A percentile compares a stretch with the other conserved stretches of the same genome.
Evolutionary conservation across 2,113 vertebrate genomes (phyloP).

Genomic region (Pachyramphus minor): DNA sequence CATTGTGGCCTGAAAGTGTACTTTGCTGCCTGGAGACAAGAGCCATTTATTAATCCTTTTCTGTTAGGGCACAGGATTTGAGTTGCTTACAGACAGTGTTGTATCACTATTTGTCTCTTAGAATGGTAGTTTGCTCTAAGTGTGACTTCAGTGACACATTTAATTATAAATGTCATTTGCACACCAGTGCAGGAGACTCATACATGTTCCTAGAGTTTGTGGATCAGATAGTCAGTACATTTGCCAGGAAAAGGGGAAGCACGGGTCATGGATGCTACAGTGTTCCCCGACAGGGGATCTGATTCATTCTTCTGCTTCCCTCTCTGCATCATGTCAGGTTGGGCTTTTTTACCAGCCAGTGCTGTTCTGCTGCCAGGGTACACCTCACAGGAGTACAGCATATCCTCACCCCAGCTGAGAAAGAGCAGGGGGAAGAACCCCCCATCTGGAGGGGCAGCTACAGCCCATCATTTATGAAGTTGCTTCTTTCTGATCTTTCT

Average conservation of each 20-base stretch:
- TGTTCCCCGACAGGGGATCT: not conserved
- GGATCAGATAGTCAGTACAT: not conserved
- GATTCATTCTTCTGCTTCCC: not conserved
- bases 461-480: not conserved
- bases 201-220: not conserved
- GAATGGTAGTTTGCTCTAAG: not conserved
- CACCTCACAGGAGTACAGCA: no score
- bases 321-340: not conserved
- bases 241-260: not conserved
- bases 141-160: not conserved
- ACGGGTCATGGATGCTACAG: not conserved
- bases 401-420: not conserved
- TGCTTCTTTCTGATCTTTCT: not conserved
- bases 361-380: not conserved
- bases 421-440: not conserved
- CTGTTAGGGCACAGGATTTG: not conserved
- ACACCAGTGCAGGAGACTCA: accelerated
- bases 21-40: not conserved
- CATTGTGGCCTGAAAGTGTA: not conserved
- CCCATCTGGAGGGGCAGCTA: not conserved
- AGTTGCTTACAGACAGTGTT: not conserved
- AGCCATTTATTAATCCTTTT: not conserved
- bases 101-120: not conserved
- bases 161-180: not conserved
- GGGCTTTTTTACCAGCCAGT: not conserved